Conservation (phyloP, 2,888 invertebrate species). For the Tillus elongatus region DNA sequence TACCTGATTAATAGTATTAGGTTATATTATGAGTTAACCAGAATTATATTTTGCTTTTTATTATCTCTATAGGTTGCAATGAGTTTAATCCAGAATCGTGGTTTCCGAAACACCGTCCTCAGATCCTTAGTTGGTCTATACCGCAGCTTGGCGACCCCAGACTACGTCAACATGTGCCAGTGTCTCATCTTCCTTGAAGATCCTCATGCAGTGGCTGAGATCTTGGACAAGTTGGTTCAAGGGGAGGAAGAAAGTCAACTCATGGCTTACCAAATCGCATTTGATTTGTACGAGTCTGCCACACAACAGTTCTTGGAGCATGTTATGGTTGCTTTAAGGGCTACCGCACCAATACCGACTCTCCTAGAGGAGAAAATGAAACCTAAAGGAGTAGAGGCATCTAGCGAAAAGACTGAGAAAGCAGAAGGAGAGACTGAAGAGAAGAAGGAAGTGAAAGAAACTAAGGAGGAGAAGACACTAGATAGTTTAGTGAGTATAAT, state of each 20-base stretch:
- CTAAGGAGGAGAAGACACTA: slow-evolving; percentile 49
- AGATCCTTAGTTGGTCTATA: slow-evolving; percentile 85
- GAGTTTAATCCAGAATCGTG: slow-evolving; percentile 90
- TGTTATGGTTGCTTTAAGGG: slow-evolving; percentile 72
- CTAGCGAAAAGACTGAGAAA: slow-evolving; percentile 32
- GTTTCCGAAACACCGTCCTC: slow-evolving; percentile 85
- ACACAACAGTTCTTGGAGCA: slow-evolving; percentile 93
- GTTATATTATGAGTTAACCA: no score
- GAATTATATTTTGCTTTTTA: no score
- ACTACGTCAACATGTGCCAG: slow-evolving; percentile 98
- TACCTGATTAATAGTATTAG: no score
- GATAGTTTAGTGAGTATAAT: slow-evolving; percentile 45
- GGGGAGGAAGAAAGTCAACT: slow-evolving; percentile 62
- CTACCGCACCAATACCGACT: slow-evolving; percentile 73
- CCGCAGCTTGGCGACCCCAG: slow-evolving; percentile 78
- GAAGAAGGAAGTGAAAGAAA: slow-evolving; percentile 42
- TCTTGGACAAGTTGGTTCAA: slow-evolving; percentile 80
- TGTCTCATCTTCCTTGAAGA: slow-evolving; percentile 95
- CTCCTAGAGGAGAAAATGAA: slow-evolving; percentile 67
- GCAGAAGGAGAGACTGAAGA: slow-evolving; percentile 28
- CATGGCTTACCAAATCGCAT: slow-evolving; percentile 98
- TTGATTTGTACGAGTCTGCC: slow-evolving; percentile 98
- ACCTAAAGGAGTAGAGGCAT: slow-evolving; percentile 52
- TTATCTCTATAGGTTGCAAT: slow-evolving; percentile 80
- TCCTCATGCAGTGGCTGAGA: slow-evolving; percentile 83